Evolutionary conservation across 2,797 vertebrate genomes (phyloP).

Genomic region (Liasis olivaceus): DNA sequence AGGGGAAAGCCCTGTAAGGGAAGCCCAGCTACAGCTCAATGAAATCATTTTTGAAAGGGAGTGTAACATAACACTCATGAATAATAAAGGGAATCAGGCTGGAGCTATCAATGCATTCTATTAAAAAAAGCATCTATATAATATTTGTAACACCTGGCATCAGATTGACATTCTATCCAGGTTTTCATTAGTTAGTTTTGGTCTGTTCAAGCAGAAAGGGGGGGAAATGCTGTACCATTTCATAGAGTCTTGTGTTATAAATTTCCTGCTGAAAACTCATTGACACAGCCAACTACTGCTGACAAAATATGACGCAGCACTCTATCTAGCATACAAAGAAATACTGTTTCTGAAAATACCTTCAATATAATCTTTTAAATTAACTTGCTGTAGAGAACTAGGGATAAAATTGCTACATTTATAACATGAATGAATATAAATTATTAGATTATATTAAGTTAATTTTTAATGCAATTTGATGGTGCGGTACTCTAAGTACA

Average conservation of each 20-base stretch:
- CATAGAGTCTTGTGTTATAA: not conserved
- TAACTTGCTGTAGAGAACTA: not conserved
- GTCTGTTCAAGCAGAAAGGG: not conserved
- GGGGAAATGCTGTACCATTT: not conserved
- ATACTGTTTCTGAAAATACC: conserved; percentile 9
- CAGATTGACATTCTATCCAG: not conserved
- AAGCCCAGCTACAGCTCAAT: not conserved
- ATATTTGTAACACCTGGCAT: not conserved
- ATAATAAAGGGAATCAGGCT: not conserved
- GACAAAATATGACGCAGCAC: not conserved
- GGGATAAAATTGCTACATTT: conserved; percentile 13
- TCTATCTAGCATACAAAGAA: not conserved
- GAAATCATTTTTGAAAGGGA: not conserved
- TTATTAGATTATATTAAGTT: not conserved
- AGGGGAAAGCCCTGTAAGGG: not conserved
- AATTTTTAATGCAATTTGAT: conserved; percentile 21
- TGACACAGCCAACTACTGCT: conserved; percentile 3
- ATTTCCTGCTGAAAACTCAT: conserved; percentile 31
- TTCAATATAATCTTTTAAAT: conserved; percentile 19
- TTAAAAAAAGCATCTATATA: not conserved
- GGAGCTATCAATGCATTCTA: not conserved
- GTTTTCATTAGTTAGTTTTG: not conserved
- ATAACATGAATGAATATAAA: conserved; percentile 32
- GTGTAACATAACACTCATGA: not conserved
- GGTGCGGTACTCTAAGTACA: conserved; percentile 8